These are phyloP conservation scores for Chloropsis cyanopogon DNA, from an alignment of 2,113 vertebrate species.

Conservation along the genomic window DNA sequence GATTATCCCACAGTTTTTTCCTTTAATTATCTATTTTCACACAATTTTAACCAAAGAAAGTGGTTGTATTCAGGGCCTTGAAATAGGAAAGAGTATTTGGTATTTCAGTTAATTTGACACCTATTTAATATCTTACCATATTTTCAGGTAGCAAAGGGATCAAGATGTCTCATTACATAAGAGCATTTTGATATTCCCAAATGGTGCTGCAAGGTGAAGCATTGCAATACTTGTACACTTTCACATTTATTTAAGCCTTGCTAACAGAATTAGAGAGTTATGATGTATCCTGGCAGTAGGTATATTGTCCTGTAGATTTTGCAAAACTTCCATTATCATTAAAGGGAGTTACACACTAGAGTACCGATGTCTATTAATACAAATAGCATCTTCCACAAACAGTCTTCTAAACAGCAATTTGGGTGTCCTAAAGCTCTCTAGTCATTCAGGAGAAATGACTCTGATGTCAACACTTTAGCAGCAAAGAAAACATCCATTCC, in stretches of 20 bases:
- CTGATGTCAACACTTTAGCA: not conserved
- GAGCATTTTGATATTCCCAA: not conserved
- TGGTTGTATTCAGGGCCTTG: not conserved
- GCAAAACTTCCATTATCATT: slow-evolving; percentile 4
- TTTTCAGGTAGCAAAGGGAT: not conserved
- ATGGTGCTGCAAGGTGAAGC: not conserved
- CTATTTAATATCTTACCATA: not conserved
- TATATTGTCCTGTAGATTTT: not conserved
- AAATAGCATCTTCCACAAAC: not conserved
- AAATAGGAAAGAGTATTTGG: not conserved
- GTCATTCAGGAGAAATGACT: slow-evolving; percentile 7
- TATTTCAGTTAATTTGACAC: not conserved
- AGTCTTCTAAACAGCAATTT: slow-evolving; percentile 18
- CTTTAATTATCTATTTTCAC: not conserved
- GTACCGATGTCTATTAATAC: not conserved
- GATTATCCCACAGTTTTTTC: not conserved
- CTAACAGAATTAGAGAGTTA: not conserved
- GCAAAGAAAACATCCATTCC: not conserved
- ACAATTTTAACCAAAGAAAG: not conserved
- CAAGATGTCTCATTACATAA: not conserved
- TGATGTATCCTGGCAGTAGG: not conserved
- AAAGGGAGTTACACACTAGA: slow-evolving; percentile 6
- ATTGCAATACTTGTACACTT: not conserved
- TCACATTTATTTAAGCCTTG: not conserved
- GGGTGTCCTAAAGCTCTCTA: slow-evolving; percentile 32